Conservation (phyloP, 2,888 invertebrate genomes). For the Galerucella calmariensis region DNA sequence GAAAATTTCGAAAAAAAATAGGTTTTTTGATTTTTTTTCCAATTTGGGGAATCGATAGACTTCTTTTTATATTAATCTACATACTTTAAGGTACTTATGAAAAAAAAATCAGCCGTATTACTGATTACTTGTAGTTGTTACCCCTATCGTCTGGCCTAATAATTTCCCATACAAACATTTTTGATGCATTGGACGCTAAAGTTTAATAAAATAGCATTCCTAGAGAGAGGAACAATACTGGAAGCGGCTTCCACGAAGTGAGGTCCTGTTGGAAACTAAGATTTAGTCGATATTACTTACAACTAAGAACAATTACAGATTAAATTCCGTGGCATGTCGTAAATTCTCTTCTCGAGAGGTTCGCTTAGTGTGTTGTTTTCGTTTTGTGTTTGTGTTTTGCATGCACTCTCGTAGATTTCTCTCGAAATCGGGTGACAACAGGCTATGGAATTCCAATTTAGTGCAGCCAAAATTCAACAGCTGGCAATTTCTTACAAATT, state of each 20-base stretch:
- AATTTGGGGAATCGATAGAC: no score
- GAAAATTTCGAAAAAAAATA: no score
- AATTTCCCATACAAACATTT: no score
- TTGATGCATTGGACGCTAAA: no score
- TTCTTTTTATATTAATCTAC: no score
- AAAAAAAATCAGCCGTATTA: no score
- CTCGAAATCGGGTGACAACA: conserved; percentile 9
- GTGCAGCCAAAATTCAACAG: neutral
- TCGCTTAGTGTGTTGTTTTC: conserved; percentile 21
- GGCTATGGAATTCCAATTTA: conserved; percentile 9
- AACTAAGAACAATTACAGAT: conserved; percentile 31
- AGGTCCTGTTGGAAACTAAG: neutral
- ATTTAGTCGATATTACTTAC: conserved; percentile 14
- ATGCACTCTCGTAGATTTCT: conserved; percentile 22
- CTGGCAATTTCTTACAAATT: neutral
- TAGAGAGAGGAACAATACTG: neutral
- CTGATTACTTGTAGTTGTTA: no score
- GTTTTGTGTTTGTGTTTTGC: conserved; percentile 26
- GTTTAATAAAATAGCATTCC: neutral
- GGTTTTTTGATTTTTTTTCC: no score
- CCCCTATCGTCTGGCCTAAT: no score
- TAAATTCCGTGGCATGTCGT: conserved; percentile 27
- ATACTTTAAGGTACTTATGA: no score
- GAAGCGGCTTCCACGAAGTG: neutral
- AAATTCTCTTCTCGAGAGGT: conserved; percentile 20